These are phyloP conservation scores for Illadopsis cleaveri DNA, from an alignment of 2,113 vertebrate genomes.

Conservation along the genomic window DNA sequence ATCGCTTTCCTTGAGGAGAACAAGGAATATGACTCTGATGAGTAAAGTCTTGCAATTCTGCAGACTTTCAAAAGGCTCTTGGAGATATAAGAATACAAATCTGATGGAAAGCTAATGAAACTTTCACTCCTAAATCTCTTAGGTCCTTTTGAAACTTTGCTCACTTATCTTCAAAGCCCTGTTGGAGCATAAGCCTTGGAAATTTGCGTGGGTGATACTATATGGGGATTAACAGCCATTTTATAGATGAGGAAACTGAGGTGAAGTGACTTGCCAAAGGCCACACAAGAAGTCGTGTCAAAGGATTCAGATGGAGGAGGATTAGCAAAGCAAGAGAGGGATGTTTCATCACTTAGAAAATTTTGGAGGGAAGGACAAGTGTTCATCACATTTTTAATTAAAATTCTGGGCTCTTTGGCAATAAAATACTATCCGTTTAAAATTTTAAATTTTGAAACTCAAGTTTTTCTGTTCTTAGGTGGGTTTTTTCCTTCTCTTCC, in stretches of 20 bases:
- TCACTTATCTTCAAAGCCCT: slow-evolving; percentile 64
- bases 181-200: slow-evolving; percentile 35
- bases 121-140: slow-evolving; percentile 60
- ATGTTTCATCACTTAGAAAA: neutral
- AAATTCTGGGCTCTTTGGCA: neutral
- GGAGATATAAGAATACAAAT: slow-evolving; percentile 44
- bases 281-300: slow-evolving; percentile 54
- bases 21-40: slow-evolving; percentile 25
- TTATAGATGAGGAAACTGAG: slow-evolving; percentile 63
- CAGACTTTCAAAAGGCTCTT: slow-evolving; percentile 47
- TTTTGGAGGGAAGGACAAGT: neutral
- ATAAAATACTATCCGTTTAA: neutral
- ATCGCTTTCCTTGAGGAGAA: slow-evolving; percentile 19
- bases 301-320: slow-evolving; percentile 16
- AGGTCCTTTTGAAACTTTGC: slow-evolving; percentile 62
- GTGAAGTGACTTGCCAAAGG: slow-evolving; percentile 58
- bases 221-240: slow-evolving; percentile 56
- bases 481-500: neutral
- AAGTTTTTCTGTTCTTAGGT: neutral
- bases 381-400: slow-evolving; percentile 7
- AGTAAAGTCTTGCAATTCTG: slow-evolving; percentile 50
- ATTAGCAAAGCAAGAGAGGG: slow-evolving; percentile 18
- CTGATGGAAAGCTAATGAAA: slow-evolving; percentile 65
- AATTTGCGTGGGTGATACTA: slow-evolving; percentile 61
- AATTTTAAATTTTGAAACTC: neutral